Evolutionary conservation across 92 coral and sea anemone species (phyloP).

Genomic region (Umimayanthus chanpuru): DNA sequence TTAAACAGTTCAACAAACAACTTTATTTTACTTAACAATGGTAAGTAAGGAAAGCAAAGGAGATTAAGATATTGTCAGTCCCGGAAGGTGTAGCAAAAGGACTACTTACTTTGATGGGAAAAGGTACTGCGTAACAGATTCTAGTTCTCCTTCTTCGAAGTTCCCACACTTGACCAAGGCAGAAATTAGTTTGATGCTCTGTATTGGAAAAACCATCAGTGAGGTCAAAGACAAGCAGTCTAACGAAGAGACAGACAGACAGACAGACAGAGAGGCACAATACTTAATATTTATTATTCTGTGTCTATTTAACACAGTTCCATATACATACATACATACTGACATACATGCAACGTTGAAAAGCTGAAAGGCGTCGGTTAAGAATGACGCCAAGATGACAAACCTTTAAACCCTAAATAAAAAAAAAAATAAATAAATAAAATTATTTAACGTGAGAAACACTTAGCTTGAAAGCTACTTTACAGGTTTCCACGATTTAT

Average conservation of each 20-base stretch:
- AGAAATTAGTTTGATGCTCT: conserved; percentile 90
- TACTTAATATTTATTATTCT: too few species aligned
- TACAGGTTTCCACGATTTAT: too few species aligned
- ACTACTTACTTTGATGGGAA: conserved; percentile 89
- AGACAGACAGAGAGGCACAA: background rate
- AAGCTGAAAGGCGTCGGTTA: too few species aligned
- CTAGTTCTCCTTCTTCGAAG: conserved; percentile 83
- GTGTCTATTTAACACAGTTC: too few species aligned
- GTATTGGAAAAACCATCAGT: conserved; percentile 5
- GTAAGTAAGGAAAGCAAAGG: background rate
- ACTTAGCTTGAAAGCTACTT: too few species aligned
- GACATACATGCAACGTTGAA: background rate
- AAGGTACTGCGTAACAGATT: conserved; percentile 81
- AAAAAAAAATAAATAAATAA: too few species aligned
- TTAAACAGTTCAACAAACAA: too few species aligned
- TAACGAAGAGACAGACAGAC: background rate
- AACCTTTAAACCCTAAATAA: too few species aligned
- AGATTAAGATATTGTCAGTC: background rate
- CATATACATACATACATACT: background rate
- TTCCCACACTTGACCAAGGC: conserved; percentile 88
- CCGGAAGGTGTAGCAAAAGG: background rate
- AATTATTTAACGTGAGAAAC: too few species aligned
- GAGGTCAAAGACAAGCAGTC: background rate
- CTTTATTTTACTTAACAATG: background rate
- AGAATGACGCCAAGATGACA: too few species aligned